Evolutionary conservation across 2,888 invertebrate species (phyloP).

Genomic region (Didymodactylos carnosus): DNA sequence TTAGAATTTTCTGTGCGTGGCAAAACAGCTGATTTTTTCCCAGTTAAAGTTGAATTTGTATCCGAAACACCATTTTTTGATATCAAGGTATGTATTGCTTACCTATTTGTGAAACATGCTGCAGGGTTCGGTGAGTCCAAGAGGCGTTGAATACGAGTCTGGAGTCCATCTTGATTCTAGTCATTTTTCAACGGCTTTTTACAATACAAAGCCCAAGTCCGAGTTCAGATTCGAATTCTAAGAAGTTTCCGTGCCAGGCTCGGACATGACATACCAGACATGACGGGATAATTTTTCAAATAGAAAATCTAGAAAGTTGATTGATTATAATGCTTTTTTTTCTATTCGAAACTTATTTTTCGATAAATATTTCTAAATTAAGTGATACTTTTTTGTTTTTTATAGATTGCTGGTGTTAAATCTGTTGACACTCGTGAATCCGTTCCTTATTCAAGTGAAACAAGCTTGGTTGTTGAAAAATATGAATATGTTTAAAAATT

Average conservation of each 20-base stretch:
- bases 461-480: constrained; percentile 67
- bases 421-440: constrained; percentile 57
- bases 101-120: neutral
- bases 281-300: too few species aligned
- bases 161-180: too few species aligned
- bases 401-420: constrained; percentile 23
- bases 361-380: neutral
- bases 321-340: too few species aligned
- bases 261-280: too few species aligned
- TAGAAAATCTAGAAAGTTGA: too few species aligned
- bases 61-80: constrained; percentile 72
- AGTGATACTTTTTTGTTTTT: too few species aligned
- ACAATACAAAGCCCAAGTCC: too few species aligned
- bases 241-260: too few species aligned
- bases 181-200: too few species aligned
- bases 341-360: neutral
- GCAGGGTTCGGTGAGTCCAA: neutral
- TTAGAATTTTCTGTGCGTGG: constrained; percentile 75
- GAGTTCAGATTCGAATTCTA: too few species aligned
- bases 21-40: constrained; percentile 64
- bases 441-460: constrained; percentile 69
- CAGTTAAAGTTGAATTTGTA: constrained; percentile 58
- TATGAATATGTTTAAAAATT: constrained; percentile 82
- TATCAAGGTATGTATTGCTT: constrained; percentile 45
- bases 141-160: neutral